Evolutionary conservation across 92 coral and sea anemone species (phyloP), one percentile per base, ranked within the genome.

Genomic region (Palythoa grandis): DNA sequence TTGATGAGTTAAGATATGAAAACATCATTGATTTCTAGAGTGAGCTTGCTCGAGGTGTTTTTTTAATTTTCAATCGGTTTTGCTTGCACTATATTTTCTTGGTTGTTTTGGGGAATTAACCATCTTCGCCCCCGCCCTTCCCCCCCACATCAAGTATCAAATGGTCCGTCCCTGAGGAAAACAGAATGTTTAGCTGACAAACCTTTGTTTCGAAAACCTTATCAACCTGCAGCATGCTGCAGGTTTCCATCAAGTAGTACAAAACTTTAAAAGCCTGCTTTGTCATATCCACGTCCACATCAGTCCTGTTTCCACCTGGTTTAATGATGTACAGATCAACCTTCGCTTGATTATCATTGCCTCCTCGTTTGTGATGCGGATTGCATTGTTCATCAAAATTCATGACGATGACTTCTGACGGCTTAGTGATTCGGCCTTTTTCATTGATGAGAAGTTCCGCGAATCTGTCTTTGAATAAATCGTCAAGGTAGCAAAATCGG

Each of bases 251-350:
- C 52, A 88, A 39, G 63, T 94, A 92, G 82, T 83, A 39, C 70
- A 94, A 86, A 25, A 90, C 25, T 5, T 74, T 66, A 74, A 71
- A 94, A 10, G 92, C 89, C 14, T 88, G 85, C 53, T 88, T 90
- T 1, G 97, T 94, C 93, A 91, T 78, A 10, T 72, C 76, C 20
- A 58, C 88, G 77, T 93, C 93, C 37, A 92, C 75, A 48, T 84
- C 88, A 7, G 57, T 15, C 1, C 0, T 7, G 15, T 12, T 53
- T 37, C 85, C 85, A 60, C 74, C 63, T 47, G 74, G 85, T 23
- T 66, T 63, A 8, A 7, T 14, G 58, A 80, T 80, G 74, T 66
- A 80, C 72, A 80, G n/a, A 10, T 80, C 85, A 1, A 80, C 74
- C 24, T 47, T 43, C 4, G 85, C 85, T 80, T 80, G 61, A 19